A percentile compares a stretch with the other conserved stretches of the same genome.
Conservation (phyloP, 2,113 vertebrate genomes). For the Paraplagusia blochii region DNA sequence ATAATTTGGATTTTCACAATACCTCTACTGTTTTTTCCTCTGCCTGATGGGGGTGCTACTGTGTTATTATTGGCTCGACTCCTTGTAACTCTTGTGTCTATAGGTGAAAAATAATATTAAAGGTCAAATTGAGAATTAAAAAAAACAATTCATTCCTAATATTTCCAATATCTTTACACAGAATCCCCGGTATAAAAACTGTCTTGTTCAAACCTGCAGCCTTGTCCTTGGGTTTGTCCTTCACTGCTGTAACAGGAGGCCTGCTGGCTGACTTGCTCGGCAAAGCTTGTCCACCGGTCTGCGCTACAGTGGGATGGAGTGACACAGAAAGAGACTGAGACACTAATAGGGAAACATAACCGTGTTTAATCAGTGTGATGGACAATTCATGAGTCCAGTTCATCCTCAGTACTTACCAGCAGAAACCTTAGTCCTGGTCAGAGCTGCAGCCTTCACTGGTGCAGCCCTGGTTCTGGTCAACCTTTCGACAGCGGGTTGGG, state of each 20-base stretch:
- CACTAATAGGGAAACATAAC: slow-evolving; percentile 26
- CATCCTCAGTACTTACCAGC: slow-evolving; percentile 41
- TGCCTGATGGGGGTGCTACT: slow-evolving; percentile 30
- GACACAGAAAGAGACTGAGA: slow-evolving; percentile 23
- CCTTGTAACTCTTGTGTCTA: slow-evolving; percentile 46
- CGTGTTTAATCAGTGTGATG: neutral
- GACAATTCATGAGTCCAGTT: neutral
- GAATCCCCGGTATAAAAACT: too few species aligned
- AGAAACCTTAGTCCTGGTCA: slow-evolving; percentile 29
- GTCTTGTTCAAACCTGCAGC: slow-evolving; percentile 38
- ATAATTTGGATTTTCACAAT: neutral
- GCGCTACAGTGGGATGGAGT: slow-evolving; percentile 17
- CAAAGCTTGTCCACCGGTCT: slow-evolving; percentile 17
- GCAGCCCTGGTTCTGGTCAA: slow-evolving; percentile 27
- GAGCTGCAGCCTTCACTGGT: slow-evolving; percentile 16
- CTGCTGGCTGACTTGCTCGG: slow-evolving; percentile 56
- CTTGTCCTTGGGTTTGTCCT: slow-evolving; percentile 41
- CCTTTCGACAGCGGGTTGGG: slow-evolving; percentile 25
- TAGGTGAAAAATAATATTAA: neutral
- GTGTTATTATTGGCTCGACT: slow-evolving; percentile 41
- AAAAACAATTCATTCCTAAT: too few species aligned
- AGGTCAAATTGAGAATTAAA: too few species aligned
- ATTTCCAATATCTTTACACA: too few species aligned
- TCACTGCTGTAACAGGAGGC: slow-evolving; percentile 27
- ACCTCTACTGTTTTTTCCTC: slow-evolving; percentile 37